These are phyloP conservation scores for Sminthurinus aureus DNA, from an alignment of 2,888 invertebrate genomes.

Conservation along the genomic window DNA sequence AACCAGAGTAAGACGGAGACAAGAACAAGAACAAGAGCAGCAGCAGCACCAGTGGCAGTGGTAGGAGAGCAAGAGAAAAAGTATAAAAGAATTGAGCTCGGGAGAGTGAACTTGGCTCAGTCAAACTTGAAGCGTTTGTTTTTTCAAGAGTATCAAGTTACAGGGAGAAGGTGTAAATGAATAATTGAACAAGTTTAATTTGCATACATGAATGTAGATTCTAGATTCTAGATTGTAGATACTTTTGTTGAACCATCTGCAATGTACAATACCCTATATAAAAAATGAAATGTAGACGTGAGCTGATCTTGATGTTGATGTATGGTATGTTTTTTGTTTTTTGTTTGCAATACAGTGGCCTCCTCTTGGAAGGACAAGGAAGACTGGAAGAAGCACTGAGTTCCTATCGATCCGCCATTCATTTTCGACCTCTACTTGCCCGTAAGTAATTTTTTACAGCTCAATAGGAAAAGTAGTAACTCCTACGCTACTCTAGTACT, in stretches of 20 bases:
- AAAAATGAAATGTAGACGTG: no score
- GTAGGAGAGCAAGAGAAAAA: no score
- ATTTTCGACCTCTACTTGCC: conserved; percentile 91
- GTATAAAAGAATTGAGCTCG: not conserved
- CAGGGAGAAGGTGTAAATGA: conserved; percentile 43
- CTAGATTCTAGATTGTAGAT: no score
- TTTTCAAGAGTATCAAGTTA: no score
- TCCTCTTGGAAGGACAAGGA: conserved; percentile 87
- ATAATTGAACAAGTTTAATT: conserved; percentile 56
- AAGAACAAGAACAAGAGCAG: not conserved
- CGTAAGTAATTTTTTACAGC: conserved; percentile 72
- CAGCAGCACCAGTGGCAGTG: not conserved
- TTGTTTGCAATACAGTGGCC: conserved; percentile 81
- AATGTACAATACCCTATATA: no score
- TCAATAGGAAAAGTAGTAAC: not conserved
- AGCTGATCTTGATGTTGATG: no score
- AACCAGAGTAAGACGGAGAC: conserved; percentile 2
- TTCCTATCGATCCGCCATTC: conserved; percentile 90
- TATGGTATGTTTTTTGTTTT: not conserved
- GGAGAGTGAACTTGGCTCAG: conserved; percentile 9
- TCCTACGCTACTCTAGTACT: no score
- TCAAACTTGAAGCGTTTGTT: conserved; percentile 26
- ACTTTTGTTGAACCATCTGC: no score
- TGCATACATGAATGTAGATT: conserved; percentile 42
- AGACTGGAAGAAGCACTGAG: conserved; percentile 86